Conservation (phyloP, 2,113 vertebrate species). For the Spilogale gracilis region DNA sequence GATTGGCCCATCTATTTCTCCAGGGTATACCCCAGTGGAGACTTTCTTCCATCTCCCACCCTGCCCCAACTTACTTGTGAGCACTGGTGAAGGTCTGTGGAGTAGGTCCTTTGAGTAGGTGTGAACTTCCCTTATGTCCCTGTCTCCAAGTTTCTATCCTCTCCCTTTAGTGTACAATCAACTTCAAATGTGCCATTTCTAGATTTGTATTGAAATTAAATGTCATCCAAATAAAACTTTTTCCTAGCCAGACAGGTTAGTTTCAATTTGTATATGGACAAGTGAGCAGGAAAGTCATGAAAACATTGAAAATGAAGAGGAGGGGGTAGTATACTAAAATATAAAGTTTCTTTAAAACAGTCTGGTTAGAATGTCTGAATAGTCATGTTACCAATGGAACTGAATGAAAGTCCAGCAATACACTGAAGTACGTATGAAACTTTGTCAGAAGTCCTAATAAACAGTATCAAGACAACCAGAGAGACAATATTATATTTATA, state of each 20-base stretch:
- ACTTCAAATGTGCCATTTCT: neutral
- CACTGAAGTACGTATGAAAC: neutral
- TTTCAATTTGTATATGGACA: neutral
- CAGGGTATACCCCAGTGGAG: neutral
- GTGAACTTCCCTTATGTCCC: neutral
- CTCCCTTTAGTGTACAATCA: neutral
- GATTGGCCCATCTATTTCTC: neutral
- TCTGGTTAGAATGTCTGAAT: neutral
- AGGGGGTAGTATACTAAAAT: neutral
- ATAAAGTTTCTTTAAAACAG: neutral
- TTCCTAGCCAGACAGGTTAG: neutral
- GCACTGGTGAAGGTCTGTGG: neutral
- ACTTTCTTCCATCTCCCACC: neutral
- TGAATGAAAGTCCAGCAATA: neutral
- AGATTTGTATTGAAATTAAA: neutral
- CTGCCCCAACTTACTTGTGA: neutral
- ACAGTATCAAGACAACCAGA: neutral
- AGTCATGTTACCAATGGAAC: neutral
- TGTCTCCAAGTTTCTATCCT: neutral
- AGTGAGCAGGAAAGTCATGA: neutral
- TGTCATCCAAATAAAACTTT: neutral
- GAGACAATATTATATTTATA: neutral
- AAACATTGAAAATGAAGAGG: neutral
- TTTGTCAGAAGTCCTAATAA: neutral
- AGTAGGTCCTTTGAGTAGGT: neutral